These are phyloP conservation scores for Hydriomena furcata DNA, from an alignment of 2,888 invertebrate genomes.

Conservation along the genomic window DNA sequence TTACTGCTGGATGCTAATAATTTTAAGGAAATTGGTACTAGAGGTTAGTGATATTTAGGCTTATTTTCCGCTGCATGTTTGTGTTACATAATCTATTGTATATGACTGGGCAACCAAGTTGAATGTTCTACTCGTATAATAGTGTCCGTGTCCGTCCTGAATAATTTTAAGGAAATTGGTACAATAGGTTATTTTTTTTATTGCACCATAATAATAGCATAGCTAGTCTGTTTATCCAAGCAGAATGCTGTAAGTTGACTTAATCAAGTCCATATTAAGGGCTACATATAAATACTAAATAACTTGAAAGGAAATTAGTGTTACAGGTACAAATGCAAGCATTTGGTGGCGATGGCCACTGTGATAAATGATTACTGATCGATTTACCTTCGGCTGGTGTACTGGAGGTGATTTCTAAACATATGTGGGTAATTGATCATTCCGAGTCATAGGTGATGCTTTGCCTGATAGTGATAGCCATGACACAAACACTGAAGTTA, in stretches of 20 bases:
- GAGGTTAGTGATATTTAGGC: constrained; percentile 76
- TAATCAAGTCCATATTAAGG: no score
- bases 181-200: constrained; percentile 89
- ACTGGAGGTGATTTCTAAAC: constrained; percentile 1
- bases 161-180: constrained; percentile 89
- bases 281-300: no score
- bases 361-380: background rate
- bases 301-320: no score
- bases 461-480: background rate
- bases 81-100: no score
- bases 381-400: constrained; percentile 5
- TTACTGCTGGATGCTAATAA: constrained; percentile 97
- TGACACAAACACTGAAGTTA: no score
- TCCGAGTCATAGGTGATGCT: background rate
- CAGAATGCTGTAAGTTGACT: no score
- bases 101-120: no score
- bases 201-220: no score
- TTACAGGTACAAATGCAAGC: no score
- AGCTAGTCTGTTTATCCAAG: no score
- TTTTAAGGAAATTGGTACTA: constrained; percentile 87
- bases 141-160: no score
- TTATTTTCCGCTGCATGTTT: background rate
- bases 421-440: background rate
- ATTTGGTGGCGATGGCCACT: background rate
- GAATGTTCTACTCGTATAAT: no score